These are phyloP conservation scores for Bimastos eiseni DNA, from an alignment of 2,888 invertebrate species.

Conservation along the genomic window DNA sequence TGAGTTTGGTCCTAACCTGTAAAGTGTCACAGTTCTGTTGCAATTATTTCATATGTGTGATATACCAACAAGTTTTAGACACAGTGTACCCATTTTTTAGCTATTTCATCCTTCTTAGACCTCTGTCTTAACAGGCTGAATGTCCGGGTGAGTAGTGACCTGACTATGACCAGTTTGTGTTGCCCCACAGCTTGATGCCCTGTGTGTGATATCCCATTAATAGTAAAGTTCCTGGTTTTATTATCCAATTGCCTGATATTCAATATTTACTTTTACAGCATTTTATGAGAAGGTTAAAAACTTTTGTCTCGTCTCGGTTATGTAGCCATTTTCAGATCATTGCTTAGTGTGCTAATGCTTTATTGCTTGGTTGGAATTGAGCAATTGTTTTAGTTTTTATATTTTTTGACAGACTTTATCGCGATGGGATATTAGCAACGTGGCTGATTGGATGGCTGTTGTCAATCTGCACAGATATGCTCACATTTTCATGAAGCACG, in stretches of 20 bases:
- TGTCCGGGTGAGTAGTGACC: background rate
- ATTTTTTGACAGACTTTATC: slow-evolving; percentile 68
- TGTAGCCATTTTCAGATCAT: background rate
- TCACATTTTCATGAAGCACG: slow-evolving; percentile 72
- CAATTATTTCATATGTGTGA: background rate
- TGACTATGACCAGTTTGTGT: background rate
- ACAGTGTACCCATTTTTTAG: background rate
- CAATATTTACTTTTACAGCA: background rate
- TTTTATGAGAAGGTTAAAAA: background rate
- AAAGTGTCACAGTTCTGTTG: background rate
- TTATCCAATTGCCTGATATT: background rate
- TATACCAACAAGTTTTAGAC: background rate
- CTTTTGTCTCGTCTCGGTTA: background rate
- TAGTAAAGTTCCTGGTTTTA: background rate
- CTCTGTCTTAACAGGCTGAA: background rate
- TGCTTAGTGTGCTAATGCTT: background rate
- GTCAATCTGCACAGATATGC: slow-evolving; percentile 74
- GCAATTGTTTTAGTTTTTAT: background rate
- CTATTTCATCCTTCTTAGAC: background rate
- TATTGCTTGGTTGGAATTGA: background rate
- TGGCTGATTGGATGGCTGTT: slow-evolving; percentile 78
- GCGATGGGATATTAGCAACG: slow-evolving; percentile 74
- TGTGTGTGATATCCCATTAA: background rate
- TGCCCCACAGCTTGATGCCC: background rate
- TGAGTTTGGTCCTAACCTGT: background rate